Evolutionary conservation across 35 echinoderm and acorn worm species (phyloP).

Genomic region (Ophioderma brevispina): DNA sequence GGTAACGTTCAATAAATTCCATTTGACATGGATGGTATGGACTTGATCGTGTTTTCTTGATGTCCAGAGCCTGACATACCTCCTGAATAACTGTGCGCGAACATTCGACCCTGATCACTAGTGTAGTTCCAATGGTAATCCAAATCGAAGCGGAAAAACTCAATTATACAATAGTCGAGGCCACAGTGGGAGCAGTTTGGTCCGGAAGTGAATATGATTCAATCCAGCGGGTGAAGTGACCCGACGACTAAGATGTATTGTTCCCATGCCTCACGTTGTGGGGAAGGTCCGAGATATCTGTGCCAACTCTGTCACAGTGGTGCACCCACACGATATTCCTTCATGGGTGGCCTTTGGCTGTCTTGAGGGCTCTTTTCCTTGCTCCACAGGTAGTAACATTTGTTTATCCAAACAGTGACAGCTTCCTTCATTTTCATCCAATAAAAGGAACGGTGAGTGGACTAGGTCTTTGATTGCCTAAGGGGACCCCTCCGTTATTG

Average conservation of each 20-base stretch:
- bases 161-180: neutral
- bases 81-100: constrained; percentile 49
- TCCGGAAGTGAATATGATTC: constrained; percentile 36
- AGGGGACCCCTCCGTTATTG: neutral
- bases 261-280: neutral
- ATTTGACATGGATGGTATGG: constrained; percentile 36
- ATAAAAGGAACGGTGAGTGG: constrained; percentile 2
- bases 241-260: constrained; percentile 35
- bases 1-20: constrained; percentile 55
- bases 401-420: neutral
- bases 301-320: constrained; percentile 49
- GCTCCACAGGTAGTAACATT: constrained; percentile 19
- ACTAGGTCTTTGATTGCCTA: neutral
- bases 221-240: constrained; percentile 29
- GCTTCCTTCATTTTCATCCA: constrained; percentile 37
- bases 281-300: constrained; percentile 60
- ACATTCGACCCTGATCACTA: constrained; percentile 46
- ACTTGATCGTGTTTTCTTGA: constrained; percentile 8
- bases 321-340: constrained; percentile 34
- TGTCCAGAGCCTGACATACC: constrained; percentile 17
- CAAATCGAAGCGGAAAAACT: constrained; percentile 45
- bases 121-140: constrained; percentile 41
- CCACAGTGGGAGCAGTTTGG: constrained; percentile 9
- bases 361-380: constrained; percentile 25
- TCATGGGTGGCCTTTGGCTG: constrained; percentile 1